Base-by-base conservation (phyloP, 2,888 invertebrate species). In the Eilema sororculum region DNA sequence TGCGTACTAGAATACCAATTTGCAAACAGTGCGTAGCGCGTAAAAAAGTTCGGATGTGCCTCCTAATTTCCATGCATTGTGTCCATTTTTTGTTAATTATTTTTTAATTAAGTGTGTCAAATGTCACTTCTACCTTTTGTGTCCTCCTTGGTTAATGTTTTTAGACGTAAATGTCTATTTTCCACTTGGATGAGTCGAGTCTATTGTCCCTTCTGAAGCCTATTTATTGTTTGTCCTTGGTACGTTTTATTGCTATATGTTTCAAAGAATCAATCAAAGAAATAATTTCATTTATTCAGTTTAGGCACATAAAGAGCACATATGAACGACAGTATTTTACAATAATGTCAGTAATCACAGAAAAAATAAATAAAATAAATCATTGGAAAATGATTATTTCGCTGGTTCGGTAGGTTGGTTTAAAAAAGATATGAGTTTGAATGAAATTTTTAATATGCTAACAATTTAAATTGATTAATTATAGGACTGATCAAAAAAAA, bases 91-190 rank as follows among this genome's bases (percentile, higher is more conserved):
- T 28, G 33, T 24, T 64, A 66, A 62, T 69, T 75, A 72, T 41
- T 60, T 80, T 73, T 69, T 71, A 80, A 83, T 71, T 61, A 33
- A 75, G 64, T 72, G 75, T 76, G 62, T 73, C 66, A 66, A 82
- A 24, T 37, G 24, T 37, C 22, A 33, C 20, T 37, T 22, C 22
- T 37, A 62, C 61, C 22, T 61, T 33, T 61, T 61, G n/a, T 61
- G 13, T 13, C 22, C 22, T 33, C 22, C 2, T 37, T 33, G 33
- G 20, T 46, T 64, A 77, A 71, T 70, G 71, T 75, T 70, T 75
- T 67, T 65, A 67, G 68, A 69, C 37, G 37, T 68, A 58, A 73
- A 69, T 24, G 56, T 37, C 70, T 59, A 74, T 78, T 81, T 78
- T 72, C 79, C 69, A 80, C 65, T 28, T 61, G 59, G 73, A 59